Evolutionary conservation across 2,797 vertebrate species (phyloP).

Genomic region (Rhinoraja longicauda): DNA sequence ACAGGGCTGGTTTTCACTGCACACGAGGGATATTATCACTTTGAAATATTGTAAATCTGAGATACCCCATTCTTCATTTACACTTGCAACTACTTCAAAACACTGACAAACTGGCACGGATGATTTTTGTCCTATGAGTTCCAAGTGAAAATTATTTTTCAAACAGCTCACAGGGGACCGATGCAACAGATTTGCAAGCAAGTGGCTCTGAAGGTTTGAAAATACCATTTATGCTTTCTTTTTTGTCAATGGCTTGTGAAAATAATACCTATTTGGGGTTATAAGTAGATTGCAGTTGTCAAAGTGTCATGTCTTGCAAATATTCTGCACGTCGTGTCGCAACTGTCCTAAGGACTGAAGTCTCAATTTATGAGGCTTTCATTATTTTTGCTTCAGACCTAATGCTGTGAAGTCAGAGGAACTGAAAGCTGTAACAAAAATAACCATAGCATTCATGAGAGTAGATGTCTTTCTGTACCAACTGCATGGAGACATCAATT

Average conservation of each 20-base stretch:
- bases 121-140: not conserved
- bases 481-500: not conserved
- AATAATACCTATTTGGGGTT: slow-evolving; percentile 18
- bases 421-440: not conserved
- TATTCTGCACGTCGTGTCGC: not conserved
- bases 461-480: not conserved
- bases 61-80: slow-evolving; percentile 5
- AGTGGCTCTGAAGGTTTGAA: slow-evolving; percentile 21
- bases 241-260: slow-evolving; percentile 9
- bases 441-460: not conserved
- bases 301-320: not conserved
- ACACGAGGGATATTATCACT: slow-evolving; percentile 23
- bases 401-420: not conserved
- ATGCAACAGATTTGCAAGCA: slow-evolving; percentile 1
- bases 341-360: not conserved
- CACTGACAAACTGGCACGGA: not conserved
- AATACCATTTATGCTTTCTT: not conserved
- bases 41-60: slow-evolving; percentile 29
- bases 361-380: not conserved
- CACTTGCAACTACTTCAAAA: not conserved
- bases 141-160: not conserved
- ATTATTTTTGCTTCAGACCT: not conserved
- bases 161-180: not conserved
- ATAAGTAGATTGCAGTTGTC: not conserved
- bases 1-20: not conserved